phyloP scores from a whole-genome alignment of 2,797 vertebrate species.

The Catamblyrhynchus diadema region DNA sequence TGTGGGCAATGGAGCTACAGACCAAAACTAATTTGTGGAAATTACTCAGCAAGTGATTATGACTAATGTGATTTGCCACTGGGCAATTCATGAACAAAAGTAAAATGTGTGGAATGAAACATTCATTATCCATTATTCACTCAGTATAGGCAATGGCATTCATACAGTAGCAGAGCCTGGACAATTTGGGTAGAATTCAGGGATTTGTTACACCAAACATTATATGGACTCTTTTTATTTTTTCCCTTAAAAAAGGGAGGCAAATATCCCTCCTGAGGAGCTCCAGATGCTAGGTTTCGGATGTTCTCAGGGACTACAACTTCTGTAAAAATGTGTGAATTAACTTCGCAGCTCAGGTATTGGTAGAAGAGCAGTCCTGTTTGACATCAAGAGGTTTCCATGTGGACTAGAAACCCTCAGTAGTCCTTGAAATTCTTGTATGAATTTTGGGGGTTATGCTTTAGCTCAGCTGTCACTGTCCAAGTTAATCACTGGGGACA shows the following conservation, averaged over 20 bases:
- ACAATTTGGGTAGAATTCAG: neutral
- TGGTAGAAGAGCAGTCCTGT: neutral
- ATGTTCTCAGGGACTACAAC: neutral
- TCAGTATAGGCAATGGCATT: neutral
- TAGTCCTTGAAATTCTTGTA: neutral
- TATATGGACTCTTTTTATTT: neutral
- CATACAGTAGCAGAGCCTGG: neutral
- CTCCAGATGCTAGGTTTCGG: neutral
- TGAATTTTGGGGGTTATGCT: neutral
- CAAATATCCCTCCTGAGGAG: neutral
- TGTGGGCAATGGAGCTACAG: constrained; percentile 12
- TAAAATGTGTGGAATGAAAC: constrained; percentile 46
- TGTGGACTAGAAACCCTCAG: neutral
- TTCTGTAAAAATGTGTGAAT: neutral
- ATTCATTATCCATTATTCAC: constrained; percentile 20
- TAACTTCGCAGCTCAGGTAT: neutral
- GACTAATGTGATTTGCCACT: constrained; percentile 57
- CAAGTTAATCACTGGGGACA: neutral
- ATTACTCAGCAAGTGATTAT: constrained; percentile 63
- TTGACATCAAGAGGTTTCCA: neutral
- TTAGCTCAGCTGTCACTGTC: neutral
- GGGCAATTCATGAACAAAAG: constrained; percentile 30
- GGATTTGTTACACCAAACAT: neutral
- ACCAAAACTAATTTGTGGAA: constrained; percentile 58
- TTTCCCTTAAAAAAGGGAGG: accelerated